Evolutionary conservation across 2,888 invertebrate species (phyloP), one percentile per base, ranked within the genome.

Genomic region (Podotricha telesiphe): DNA sequence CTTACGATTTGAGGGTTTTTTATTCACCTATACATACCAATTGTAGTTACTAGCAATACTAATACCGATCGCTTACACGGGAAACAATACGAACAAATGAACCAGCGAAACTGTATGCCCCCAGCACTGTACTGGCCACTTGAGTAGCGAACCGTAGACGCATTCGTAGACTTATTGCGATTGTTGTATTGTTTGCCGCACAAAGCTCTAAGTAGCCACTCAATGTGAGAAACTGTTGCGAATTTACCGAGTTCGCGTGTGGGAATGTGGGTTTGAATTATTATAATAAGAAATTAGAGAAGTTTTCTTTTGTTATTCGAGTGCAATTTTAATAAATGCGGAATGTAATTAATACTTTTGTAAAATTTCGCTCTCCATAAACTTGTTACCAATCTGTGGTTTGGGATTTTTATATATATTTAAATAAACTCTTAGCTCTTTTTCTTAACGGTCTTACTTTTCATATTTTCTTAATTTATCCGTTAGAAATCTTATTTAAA

Each of bases 151-250:
- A 84, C 82, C 77, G 79, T 76, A 79, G 76, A 76, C 76, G 75
- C 74, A 75, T 78, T 77, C 75, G 77, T 75, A 85, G 85, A 86
- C 86, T 86, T 86, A 82, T 86, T 87, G 77, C 82, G 78, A 83
- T 86, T 86, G 86, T 86, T 75, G 73, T 74, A 87, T 91, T 91
- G 91, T 91, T 85, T 75, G 67, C 34, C 62, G 82, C 75, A 91
- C 85, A 88, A 91, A 83, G 83, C 81, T 74, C 67, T 78, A 78
- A 87, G 81, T 81, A 79, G 79, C 78, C 76, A 77, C 80, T 80
- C 76, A 77, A 81, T 86, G 87, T 90, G 91, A 91, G 92, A 92
- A 91, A 91, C 80, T 84, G 86, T 87, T 82, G 82, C 86, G 70
- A 80, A 80, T 84, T 73, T 75, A 75, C 74, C 68, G 73, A 79